phyloP scores from a whole-genome alignment of 2,888 invertebrate genomes.

The Morpho helenor region DNA sequence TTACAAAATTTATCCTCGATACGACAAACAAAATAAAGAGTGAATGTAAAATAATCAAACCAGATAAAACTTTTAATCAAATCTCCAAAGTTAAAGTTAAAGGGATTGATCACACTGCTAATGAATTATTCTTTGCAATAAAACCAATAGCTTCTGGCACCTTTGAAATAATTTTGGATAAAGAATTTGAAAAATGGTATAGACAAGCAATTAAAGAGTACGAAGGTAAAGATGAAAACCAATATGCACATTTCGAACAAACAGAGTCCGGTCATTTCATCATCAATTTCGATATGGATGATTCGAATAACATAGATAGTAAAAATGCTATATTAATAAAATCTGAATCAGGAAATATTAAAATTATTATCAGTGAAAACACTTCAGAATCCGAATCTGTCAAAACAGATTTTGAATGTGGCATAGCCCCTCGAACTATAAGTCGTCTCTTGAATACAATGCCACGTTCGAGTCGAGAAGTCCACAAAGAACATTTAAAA shows the following conservation, averaged over 20 bases:
- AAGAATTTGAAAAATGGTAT: slow-evolving; percentile 52
- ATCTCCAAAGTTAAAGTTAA: slow-evolving; percentile 32
- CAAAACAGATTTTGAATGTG: slow-evolving; percentile 15
- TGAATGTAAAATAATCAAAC: neutral
- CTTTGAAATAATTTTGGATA: slow-evolving; percentile 49
- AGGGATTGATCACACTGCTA: slow-evolving; percentile 21
- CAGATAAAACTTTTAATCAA: neutral
- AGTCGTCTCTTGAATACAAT: slow-evolving; percentile 31
- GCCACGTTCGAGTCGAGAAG: slow-evolving; percentile 22
- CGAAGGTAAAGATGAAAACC: slow-evolving; percentile 33
- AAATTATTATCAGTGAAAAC: slow-evolving; percentile 36
- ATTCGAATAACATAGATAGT: slow-evolving; percentile 9
- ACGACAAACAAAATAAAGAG: slow-evolving; percentile 1
- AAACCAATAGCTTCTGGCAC: slow-evolving; percentile 45
- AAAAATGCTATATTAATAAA: slow-evolving; percentile 38
- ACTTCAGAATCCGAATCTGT: slow-evolving; percentile 2
- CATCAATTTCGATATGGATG: slow-evolving; percentile 37
- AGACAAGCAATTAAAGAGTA: slow-evolving; percentile 34
- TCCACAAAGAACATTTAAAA: slow-evolving; percentile 17
- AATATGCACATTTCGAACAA: slow-evolving; percentile 37
- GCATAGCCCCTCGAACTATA: slow-evolving; percentile 31
- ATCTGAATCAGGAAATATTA: slow-evolving; percentile 45
- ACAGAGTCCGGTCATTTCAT: slow-evolving; percentile 42
- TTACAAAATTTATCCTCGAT: slow-evolving; percentile 10
- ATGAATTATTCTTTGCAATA: slow-evolving; percentile 41